phyloP scores from a whole-genome alignment of 1,140 invertebrate genomes.

The Tetramorium alpestre region DNA sequence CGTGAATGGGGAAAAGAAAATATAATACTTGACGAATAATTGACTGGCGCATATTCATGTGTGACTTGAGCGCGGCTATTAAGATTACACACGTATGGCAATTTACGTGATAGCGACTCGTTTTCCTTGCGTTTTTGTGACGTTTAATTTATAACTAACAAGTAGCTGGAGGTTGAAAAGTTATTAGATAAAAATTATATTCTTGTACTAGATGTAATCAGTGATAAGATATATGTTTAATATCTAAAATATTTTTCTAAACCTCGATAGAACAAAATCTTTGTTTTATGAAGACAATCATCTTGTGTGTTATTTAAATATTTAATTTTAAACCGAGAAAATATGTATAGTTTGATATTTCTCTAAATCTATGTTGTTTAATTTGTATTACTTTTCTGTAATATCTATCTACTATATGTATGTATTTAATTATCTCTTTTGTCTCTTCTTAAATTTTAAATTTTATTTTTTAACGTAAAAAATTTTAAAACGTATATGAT shows the following conservation, averaged over 20 bases:
- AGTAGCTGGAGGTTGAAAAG: neutral
- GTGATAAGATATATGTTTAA: neutral
- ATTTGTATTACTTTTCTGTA: too few species aligned
- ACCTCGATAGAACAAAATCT: neutral
- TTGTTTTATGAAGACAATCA: neutral
- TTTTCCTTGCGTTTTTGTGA: neutral
- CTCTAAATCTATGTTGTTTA: neutral
- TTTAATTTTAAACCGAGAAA: neutral
- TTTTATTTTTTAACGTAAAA: neutral
- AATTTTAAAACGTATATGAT: neutral
- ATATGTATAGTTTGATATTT: neutral
- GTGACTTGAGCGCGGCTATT: neutral
- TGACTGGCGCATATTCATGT: neutral
- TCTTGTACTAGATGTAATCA: neutral
- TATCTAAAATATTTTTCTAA: neutral
- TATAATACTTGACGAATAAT: neutral
- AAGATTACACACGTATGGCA: neutral
- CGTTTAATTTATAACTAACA: neutral
- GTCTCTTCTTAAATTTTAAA: neutral
- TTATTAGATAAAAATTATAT: neutral
- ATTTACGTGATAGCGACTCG: neutral
- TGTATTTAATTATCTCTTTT: neutral
- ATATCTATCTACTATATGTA: too few species aligned
- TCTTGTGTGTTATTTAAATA: neutral
- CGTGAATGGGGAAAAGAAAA: neutral